These are phyloP conservation scores for Conus betulinus DNA, from an alignment of 1,140 invertebrate genomes.

Conservation along the genomic window DNA sequence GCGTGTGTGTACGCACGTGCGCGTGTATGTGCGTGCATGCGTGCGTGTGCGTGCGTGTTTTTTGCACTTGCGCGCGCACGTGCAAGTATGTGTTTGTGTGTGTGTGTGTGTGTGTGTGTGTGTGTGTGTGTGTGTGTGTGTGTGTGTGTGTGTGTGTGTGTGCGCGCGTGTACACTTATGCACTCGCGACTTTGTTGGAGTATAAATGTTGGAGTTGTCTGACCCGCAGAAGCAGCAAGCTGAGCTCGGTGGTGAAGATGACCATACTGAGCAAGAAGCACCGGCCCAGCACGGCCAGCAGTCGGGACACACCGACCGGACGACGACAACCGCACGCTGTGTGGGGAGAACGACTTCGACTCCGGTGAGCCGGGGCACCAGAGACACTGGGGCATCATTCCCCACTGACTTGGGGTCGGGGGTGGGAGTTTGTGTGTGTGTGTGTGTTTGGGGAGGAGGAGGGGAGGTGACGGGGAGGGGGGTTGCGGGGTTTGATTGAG, in stretches of 20 bases:
- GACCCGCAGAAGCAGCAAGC: conserved; percentile 45
- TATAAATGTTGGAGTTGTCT: neutral
- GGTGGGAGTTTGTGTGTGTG: too few species aligned
- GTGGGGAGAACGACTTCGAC: conserved; percentile 60
- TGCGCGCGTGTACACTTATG: neutral
- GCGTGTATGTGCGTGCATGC: neutral
- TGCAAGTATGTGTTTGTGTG: too few species aligned
- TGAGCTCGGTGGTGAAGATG: conserved; percentile 63
- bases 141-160: neutral
- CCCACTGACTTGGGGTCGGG: too few species aligned
- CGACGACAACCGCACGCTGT: conserved; percentile 61
- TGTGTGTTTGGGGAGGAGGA: too few species aligned
- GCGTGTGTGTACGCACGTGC: neutral
- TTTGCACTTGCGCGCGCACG: too few species aligned
- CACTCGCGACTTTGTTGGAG: neutral
- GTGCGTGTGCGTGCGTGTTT: neutral
- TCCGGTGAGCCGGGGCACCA: conserved; percentile 43
- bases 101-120: neutral
- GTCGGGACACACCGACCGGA: conserved; percentile 31
- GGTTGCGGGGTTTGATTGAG: too few species aligned
- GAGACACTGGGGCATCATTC: too few species aligned
- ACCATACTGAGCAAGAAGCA: conserved; percentile 57
- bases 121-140: neutral
- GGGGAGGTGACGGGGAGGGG: too few species aligned
- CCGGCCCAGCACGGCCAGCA: conserved; percentile 23